phyloP scores from a whole-genome alignment of 2,888 invertebrate genomes.

The Caenorhabditis panamensis region DNA sequence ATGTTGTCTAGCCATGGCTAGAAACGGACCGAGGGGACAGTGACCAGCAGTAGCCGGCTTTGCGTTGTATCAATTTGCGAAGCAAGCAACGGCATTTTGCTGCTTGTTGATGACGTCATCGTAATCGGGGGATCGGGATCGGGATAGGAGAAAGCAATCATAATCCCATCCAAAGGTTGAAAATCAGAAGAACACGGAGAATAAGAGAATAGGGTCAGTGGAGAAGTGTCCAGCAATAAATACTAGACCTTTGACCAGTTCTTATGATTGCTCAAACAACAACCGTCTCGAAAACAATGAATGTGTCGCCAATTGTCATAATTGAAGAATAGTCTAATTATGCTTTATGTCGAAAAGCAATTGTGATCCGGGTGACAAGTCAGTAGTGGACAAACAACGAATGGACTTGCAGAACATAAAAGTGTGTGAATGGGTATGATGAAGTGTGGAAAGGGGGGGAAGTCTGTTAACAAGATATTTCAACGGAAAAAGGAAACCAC shows the following conservation, averaged over 20 bases:
- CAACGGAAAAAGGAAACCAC: constrained; percentile 19
- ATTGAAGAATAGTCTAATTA: constrained; percentile 33
- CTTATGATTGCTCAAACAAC: constrained; percentile 28
- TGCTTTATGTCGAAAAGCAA: constrained; percentile 22
- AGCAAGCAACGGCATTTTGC: constrained; percentile 38
- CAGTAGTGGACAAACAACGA: not conserved
- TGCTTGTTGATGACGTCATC: constrained; percentile 20
- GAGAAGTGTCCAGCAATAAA: not conserved
- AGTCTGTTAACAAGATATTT: constrained; percentile 25
- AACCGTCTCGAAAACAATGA: constrained; percentile 24
- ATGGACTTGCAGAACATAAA: constrained; percentile 5
- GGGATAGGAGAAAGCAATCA: not conserved
- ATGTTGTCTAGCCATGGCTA: constrained; percentile 37
- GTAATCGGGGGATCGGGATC: constrained; percentile 18
- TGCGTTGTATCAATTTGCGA: constrained; percentile 45
- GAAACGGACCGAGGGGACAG: constrained; percentile 15
- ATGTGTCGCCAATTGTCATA: constrained; percentile 25
- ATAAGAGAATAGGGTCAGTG: too few relatives aligned
- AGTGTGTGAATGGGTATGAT: constrained; percentile 6
- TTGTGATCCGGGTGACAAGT: constrained; percentile 15
- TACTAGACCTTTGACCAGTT: constrained; percentile 5
- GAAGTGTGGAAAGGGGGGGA: constrained; percentile 4
- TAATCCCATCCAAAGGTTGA: too few relatives aligned
- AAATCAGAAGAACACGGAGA: not conserved
- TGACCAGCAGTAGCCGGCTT: constrained; percentile 11